A percentile compares a stretch with the other conserved stretches of the same genome.
phyloP scores from a whole-genome alignment of 2,113 vertebrate species.

The Malurus elegans region DNA sequence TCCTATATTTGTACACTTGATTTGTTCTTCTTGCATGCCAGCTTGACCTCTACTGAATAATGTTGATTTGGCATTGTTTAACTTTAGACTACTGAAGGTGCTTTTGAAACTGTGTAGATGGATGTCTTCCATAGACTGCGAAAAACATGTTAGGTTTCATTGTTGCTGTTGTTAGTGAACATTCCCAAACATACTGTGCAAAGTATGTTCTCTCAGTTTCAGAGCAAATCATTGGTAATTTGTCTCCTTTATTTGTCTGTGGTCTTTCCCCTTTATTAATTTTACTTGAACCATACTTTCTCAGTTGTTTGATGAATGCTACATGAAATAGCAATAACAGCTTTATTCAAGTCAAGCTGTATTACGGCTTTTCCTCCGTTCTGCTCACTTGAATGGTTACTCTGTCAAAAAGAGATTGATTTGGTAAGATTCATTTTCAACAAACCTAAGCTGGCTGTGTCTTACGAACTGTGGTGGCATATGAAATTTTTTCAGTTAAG shows the following conservation, averaged over 20 bases:
- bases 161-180: background rate
- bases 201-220: background rate
- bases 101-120: background rate
- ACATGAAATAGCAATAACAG: background rate
- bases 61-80: background rate
- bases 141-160: background rate
- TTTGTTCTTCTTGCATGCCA: background rate
- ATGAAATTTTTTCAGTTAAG: background rate
- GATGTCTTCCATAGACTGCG: background rate
- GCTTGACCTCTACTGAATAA: background rate
- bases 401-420: background rate
- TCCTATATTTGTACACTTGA: background rate
- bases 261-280: background rate
- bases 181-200: background rate
- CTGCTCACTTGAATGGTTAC: background rate
- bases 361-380: background rate
- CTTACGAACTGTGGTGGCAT: background rate
- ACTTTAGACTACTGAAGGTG: background rate
- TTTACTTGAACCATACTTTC: background rate
- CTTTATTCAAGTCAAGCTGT: background rate
- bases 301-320: background rate
- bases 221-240: background rate
- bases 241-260: background rate
- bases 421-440: background rate
- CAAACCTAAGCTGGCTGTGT: background rate